Base-by-base conservation (phyloP, 2,797 vertebrate genomes). In the Hydrolagus colliei region DNA sequence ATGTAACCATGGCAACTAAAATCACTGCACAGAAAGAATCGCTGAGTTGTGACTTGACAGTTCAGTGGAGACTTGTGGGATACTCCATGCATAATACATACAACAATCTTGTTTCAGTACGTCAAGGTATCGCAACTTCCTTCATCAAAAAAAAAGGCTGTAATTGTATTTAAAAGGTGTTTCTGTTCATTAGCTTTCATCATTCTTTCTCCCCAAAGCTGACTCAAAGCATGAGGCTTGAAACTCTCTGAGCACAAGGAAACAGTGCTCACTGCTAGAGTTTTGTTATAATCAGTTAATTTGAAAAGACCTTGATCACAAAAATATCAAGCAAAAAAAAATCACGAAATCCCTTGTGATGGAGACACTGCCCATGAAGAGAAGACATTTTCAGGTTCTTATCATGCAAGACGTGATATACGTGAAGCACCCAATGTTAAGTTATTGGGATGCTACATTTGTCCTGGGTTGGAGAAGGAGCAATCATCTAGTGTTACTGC, bases 71-170 rank as follows among this genome's bases (percentile, higher is more conserved):
- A 14, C 78, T 35, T 65, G 7, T 67, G 78, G 78, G 32, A 82
- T 82, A 62, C 78, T 82, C 78, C 78, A 82, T 68, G 78, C 22
- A 67, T 82, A 82, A 82, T 65, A 68, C 27, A 82, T 27, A 67
- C 2, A 67, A 22, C 62, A 82, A 14, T 82, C 78, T 18, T 63
- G 16, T 32, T 79, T 67, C 20, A 10, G 12, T 82, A 35, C 14
- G 27, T 82, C 78, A 82, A 22, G 6, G 13, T 32, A 8, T 63
- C 61, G 22, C 76, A 79, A n/a, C 11, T 63, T 35, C 63, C 67
- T 32, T 32, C 59, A 65, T 32, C 27, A 1, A 20, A 63, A 27
- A 11, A 82, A 32, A 9, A 27, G 27, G 67, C 32, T 68, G 62
- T 16, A 35, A 65, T 65, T 80, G 22, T 80, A 65, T 32, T 32